Conservation (phyloP, 2,113 vertebrate genomes). For the Terrapene triunguis region DNA sequence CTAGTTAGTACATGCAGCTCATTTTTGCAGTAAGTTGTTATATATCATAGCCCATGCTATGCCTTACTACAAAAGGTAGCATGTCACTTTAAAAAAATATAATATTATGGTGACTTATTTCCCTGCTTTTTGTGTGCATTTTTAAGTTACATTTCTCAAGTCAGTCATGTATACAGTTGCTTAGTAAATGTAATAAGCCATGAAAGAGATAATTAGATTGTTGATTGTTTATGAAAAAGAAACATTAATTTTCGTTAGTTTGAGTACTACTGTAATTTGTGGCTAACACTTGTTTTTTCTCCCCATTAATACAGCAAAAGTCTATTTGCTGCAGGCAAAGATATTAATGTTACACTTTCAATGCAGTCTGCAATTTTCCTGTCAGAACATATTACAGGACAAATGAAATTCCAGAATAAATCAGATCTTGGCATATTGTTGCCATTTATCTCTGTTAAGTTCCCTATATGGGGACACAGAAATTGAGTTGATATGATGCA, state of each 20-base stretch:
- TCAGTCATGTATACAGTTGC: not conserved
- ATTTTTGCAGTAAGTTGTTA: not conserved
- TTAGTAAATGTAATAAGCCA: not conserved
- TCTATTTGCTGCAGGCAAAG: slow-evolving; percentile 32
- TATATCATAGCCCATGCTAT: not conserved
- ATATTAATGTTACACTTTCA: not conserved
- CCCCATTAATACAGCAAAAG: slow-evolving; percentile 46
- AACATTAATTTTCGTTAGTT: slow-evolving; percentile 25
- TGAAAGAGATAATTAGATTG: not conserved
- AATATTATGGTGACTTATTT: not conserved
- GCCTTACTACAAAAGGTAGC: not conserved
- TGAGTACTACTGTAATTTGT: not conserved
- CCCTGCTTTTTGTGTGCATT: not conserved
- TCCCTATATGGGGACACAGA: not conserved
- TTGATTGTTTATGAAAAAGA: not conserved
- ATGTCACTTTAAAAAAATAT: not conserved
- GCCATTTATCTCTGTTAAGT: slow-evolving; percentile 27
- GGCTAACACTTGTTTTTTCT: not conserved
- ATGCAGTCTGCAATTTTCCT: slow-evolving; percentile 6
- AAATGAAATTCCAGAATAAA: slow-evolving; percentile 40
- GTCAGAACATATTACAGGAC: slow-evolving; percentile 13
- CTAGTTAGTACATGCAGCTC: not conserved
- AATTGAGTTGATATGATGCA: rapidly evolving
- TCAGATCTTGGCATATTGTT: not conserved
- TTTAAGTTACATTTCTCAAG: not conserved